phyloP scores from a whole-genome alignment of 2,888 invertebrate species.

The Toxonevra muliebris region DNA sequence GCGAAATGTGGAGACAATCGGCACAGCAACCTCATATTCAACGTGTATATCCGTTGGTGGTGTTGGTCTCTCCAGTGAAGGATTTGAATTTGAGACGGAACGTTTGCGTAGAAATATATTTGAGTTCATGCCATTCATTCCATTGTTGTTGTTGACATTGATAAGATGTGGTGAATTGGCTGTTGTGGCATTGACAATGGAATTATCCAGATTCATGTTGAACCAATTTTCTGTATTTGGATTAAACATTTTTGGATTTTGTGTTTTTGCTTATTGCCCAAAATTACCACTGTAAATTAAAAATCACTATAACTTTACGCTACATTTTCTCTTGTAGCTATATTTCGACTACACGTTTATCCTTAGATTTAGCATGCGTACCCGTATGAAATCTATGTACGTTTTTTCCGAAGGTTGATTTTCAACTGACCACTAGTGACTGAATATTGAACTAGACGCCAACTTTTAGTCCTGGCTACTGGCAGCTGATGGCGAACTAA shows the following conservation, averaged over 20 bases:
- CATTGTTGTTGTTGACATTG: slow-evolving; percentile 29
- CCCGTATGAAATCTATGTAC: slow-evolving; percentile 4
- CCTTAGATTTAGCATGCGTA: slow-evolving; percentile 22
- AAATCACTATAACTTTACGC: no score
- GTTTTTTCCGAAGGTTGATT: slow-evolving; percentile 54
- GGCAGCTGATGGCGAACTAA: background rate
- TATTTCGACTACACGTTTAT: slow-evolving; percentile 12
- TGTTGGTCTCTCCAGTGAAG: slow-evolving; percentile 56
- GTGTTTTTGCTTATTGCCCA: background rate
- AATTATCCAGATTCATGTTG: slow-evolving; percentile 49
- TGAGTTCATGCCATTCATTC: background rate
- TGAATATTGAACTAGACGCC: slow-evolving; percentile 8
- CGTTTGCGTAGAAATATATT: slow-evolving; percentile 57
- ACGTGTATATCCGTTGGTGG: slow-evolving; percentile 60
- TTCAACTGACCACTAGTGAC: slow-evolving; percentile 56
- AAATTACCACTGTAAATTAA: no score
- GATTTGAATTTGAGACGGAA: slow-evolving; percentile 60
- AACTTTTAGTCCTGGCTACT: background rate
- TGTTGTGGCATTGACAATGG: slow-evolving; percentile 32
- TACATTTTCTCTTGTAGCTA: slow-evolving; percentile 4
- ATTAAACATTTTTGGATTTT: slow-evolving; percentile 53
- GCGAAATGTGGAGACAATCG: slow-evolving; percentile 62
- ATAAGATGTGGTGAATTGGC: slow-evolving; percentile 29
- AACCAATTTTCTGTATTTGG: slow-evolving; percentile 62
- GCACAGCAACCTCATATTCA: slow-evolving; percentile 64